Conservation (phyloP, 2,797 vertebrate genomes). For the Parauchenoglanis punctatus region DNA sequence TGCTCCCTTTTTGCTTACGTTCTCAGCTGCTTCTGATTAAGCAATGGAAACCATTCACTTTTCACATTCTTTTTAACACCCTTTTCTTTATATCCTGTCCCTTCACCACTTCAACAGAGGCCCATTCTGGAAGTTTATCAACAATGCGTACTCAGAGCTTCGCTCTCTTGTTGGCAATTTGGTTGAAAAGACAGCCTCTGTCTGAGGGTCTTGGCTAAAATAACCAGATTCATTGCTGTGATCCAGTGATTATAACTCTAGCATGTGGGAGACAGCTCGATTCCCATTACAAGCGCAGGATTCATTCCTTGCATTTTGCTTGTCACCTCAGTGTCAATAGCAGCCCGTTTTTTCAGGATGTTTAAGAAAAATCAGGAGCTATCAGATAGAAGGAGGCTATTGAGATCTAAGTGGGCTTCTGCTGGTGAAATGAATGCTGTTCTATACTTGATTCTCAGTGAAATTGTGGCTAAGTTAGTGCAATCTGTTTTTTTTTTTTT, state of each 20-base stretch:
- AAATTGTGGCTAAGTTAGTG: not conserved
- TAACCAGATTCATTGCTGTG: conserved; percentile 72
- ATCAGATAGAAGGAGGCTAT: conserved; percentile 61
- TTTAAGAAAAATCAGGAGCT: conserved; percentile 67
- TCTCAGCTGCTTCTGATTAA: conserved; percentile 54
- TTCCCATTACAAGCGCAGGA: conserved; percentile 71
- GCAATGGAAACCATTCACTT: conserved; percentile 51
- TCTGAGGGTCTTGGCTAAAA: conserved; percentile 67
- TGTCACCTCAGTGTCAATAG: conserved; percentile 71
- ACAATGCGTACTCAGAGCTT: conserved; percentile 65
- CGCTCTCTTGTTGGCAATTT: conserved; percentile 52
- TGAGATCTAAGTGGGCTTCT: conserved; percentile 60
- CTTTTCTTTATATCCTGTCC: conserved; percentile 59
- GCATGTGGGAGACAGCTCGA: conserved; percentile 66
- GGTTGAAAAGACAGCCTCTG: conserved; percentile 68
- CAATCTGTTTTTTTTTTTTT: not conserved
- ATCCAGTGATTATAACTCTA: conserved; percentile 71
- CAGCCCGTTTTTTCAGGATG: conserved; percentile 67
- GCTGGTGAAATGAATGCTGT: conserved; percentile 54
- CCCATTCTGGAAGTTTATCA: conserved; percentile 74
- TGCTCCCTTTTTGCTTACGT: conserved; percentile 53
- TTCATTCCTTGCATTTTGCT: conserved; percentile 70
- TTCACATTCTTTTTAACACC: conserved; percentile 50
- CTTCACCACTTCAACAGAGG: conserved; percentile 66
- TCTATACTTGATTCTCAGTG: conserved; percentile 23